phyloP scores from a whole-genome alignment of 2,888 invertebrate genomes.

The Diadromus collaris region DNA sequence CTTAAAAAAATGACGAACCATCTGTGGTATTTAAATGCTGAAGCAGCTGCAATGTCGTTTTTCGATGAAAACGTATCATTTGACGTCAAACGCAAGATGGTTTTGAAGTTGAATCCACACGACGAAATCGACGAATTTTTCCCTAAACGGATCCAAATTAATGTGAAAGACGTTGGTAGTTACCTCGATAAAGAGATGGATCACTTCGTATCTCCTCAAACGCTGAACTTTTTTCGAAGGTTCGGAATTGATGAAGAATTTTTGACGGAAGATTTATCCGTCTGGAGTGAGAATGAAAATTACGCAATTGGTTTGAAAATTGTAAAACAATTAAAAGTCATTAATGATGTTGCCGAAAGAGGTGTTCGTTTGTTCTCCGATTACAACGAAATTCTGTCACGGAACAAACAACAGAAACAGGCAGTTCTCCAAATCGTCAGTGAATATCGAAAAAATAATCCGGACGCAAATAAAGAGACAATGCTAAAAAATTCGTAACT shows the following conservation, averaged over 20 bases:
- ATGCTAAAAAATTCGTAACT: too few species aligned
- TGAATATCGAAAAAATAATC: not conserved
- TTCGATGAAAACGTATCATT: conserved; percentile 44
- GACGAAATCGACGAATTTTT: conserved; percentile 40
- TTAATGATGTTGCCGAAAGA: conserved; percentile 33
- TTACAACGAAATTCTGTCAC: conserved; percentile 33
- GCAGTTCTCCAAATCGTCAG: conserved; percentile 6
- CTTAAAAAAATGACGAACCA: conserved; percentile 46
- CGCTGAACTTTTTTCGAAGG: conserved; percentile 27
- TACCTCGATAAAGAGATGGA: conserved; percentile 37
- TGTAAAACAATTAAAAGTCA: conserved; percentile 25
- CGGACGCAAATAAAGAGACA: too few species aligned
- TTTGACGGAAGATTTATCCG: conserved; percentile 12
- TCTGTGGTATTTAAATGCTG: conserved; percentile 40
- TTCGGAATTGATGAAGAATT: conserved; percentile 32
- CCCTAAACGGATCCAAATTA: conserved; percentile 25
- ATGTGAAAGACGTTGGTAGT: conserved; percentile 10
- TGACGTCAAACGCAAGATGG: conserved; percentile 49
- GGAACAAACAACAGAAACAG: conserved; percentile 2
- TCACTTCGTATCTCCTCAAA: conserved; percentile 36
- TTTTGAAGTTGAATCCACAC: conserved; percentile 37
- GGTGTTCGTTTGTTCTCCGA: conserved; percentile 17
- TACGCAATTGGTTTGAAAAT: conserved; percentile 25
- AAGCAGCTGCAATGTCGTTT: conserved; percentile 47
- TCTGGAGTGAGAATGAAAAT: conserved; percentile 33